Conservation (phyloP, 2,888 invertebrate genomes). For the Xanthorhoe designata region DNA sequence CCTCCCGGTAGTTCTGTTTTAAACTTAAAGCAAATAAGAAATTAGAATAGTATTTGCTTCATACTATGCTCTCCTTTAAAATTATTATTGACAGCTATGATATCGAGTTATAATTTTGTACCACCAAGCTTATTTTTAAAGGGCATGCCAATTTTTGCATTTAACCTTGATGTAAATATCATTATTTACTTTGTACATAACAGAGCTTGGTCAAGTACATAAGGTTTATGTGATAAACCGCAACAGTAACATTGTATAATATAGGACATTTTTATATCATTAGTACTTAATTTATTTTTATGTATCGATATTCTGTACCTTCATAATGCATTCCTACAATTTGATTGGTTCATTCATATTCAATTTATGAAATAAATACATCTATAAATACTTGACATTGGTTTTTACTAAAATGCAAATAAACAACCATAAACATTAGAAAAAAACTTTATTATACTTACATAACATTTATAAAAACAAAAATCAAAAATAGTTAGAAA, state of each 20-base stretch:
- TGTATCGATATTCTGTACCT: constrained; percentile 72
- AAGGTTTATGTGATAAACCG: constrained; percentile 80
- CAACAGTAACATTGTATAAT: constrained; percentile 61
- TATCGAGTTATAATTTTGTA: constrained; percentile 1
- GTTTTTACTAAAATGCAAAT: background rate
- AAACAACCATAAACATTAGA: too few species aligned
- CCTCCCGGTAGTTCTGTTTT: background rate
- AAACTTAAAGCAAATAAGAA: background rate
- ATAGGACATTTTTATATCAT: constrained; percentile 67
- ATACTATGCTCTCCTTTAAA: constrained; percentile 1
- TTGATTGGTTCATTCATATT: constrained; percentile 77
- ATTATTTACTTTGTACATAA: constrained; percentile 61
- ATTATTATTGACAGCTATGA: constrained; percentile 4
- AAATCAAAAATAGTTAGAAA: too few species aligned
- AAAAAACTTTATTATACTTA: too few species aligned
- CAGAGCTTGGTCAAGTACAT: constrained; percentile 69
- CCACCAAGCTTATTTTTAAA: constrained; percentile 24
- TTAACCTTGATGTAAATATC: constrained; percentile 57
- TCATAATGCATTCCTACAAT: constrained; percentile 78
- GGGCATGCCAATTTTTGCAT: constrained; percentile 60
- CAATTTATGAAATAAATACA: constrained; percentile 73
- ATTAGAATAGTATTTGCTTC: background rate
- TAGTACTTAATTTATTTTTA: constrained; percentile 82
- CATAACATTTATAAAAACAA: too few species aligned
- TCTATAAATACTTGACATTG: constrained; percentile 59